Base-by-base conservation (phyloP, 2,797 vertebrate species). In the Falco cherrug region DNA sequence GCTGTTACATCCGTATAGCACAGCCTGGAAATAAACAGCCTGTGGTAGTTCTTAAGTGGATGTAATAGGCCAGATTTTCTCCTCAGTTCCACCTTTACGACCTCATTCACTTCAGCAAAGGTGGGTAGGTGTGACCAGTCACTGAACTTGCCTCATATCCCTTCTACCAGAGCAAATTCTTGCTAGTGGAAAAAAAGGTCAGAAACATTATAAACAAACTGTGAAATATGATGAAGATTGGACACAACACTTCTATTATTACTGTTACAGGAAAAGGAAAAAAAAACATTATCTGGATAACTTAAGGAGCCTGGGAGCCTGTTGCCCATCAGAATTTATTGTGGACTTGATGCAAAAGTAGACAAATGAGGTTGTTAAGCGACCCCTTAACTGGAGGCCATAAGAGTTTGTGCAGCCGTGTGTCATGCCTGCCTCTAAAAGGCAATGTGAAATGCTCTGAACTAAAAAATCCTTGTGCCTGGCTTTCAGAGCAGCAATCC, bases 301-400 rank as follows among this genome's bases (percentile, higher is more conserved):
- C 29, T 4, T 96, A 96, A 96, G 95, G 91, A 96, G 84, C 74
- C 93, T 96, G 77, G 51, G 90, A 97, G 96, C 94, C 96, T 96
- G 97, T 97, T 97, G 96, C 93, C 84, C 81, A 94, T 97, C 95
- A 96, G 92, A 97, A 97, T 97, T 97, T 97, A 97, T 94, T 96
- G 92, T 65, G 83, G 91, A 96, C 92, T 97, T 96, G 97, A 97
- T 97, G 97, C 96, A 97, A 96, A 97, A 95, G 96, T 96, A 97
- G 97, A 97, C 97, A 97, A 97, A 97, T 96, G 91, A 97, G 94
- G 91, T 95, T 96, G 95, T 97, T 97, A 97, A 97, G 94, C 16
- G 84, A 97, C 95, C 88, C 95, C 85, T 97, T 97, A 97, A 97
- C 96, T 97, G 95, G 95, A 97, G 96, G 95, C 97, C 95, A 92